Conservation (phyloP, 1,140 invertebrate genomes). For the Leptopilina clavipes region DNA sequence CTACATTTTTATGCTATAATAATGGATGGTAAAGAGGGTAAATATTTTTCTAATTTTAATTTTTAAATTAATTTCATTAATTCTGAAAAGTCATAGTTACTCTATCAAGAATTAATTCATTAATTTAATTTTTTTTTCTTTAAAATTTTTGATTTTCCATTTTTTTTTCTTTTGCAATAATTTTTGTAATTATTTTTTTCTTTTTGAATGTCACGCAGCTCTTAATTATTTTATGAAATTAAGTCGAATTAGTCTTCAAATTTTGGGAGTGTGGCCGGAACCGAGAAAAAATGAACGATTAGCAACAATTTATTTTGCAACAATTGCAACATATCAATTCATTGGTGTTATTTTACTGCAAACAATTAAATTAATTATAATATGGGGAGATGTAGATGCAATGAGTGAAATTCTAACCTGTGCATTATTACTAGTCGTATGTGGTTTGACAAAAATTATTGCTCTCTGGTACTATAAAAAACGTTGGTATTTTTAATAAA, state of each 20-base stretch:
- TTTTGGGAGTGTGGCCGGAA: slow-evolving; percentile 41
- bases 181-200: too few relatives aligned
- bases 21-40: neutral
- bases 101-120: too few relatives aligned
- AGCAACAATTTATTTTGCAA: slow-evolving; percentile 2
- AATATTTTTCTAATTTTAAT: too few relatives aligned
- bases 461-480: slow-evolving; percentile 36
- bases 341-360: slow-evolving; percentile 32
- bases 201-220: too few relatives aligned
- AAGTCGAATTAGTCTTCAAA: slow-evolving; percentile 14
- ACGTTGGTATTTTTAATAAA: slow-evolving; percentile 35
- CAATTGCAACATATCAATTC: neutral
- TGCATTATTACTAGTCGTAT: slow-evolving; percentile 42
- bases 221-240: neutral
- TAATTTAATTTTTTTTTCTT: neutral
- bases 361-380: slow-evolving; percentile 37
- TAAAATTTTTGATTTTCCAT: neutral
- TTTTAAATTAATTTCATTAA: too few relatives aligned
- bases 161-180: too few relatives aligned
- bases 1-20: neutral
- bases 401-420: slow-evolving; percentile 43
- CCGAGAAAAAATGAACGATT: slow-evolving; percentile 4
- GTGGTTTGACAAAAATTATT: slow-evolving; percentile 38
- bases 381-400: slow-evolving; percentile 41
- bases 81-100: too few relatives aligned